A percentile compares a stretch with the other conserved stretches of the same genome.
These are phyloP conservation scores for Nesoenas mayeri DNA, from an alignment of 2,113 vertebrate genomes.

Conservation along the genomic window DNA sequence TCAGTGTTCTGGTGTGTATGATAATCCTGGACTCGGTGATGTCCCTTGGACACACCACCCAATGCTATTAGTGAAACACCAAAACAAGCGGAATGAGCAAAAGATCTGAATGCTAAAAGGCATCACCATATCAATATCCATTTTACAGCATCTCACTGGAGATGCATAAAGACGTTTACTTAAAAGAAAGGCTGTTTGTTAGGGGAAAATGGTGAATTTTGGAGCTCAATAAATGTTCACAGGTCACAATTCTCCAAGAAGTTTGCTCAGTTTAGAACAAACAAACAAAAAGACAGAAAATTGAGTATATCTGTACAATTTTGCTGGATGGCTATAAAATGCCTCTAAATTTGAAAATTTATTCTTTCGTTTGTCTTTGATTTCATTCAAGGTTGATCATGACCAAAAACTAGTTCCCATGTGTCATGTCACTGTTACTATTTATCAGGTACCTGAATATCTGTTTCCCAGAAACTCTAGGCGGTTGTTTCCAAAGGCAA, in stretches of 20 bases:
- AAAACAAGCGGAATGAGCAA: conserved; percentile 61
- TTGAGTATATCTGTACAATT: not conserved
- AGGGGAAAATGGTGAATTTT: not conserved
- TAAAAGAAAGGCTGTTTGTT: not conserved
- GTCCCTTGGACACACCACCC: conserved; percentile 69
- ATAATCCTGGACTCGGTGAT: conserved; percentile 76
- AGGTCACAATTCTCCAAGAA: not conserved
- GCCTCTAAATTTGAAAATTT: not conserved
- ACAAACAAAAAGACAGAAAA: not conserved
- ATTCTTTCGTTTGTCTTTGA: not conserved
- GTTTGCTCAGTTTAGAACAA: not conserved
- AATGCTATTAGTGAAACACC: not conserved
- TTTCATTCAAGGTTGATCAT: not conserved
- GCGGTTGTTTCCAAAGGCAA: not conserved
- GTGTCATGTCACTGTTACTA: not conserved
- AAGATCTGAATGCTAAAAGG: conserved; percentile 48
- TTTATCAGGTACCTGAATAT: not conserved
- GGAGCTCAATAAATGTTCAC: rapidly evolving
- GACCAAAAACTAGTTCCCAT: not conserved
- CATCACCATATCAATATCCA: not conserved
- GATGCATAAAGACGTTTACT: not conserved
- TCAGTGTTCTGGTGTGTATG: conserved; percentile 68
- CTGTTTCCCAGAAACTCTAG: not conserved
- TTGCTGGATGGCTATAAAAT: not conserved
- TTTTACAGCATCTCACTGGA: not conserved